phyloP scores from a whole-genome alignment of 2,797 vertebrate species.

The Phylloscopus collybita region DNA sequence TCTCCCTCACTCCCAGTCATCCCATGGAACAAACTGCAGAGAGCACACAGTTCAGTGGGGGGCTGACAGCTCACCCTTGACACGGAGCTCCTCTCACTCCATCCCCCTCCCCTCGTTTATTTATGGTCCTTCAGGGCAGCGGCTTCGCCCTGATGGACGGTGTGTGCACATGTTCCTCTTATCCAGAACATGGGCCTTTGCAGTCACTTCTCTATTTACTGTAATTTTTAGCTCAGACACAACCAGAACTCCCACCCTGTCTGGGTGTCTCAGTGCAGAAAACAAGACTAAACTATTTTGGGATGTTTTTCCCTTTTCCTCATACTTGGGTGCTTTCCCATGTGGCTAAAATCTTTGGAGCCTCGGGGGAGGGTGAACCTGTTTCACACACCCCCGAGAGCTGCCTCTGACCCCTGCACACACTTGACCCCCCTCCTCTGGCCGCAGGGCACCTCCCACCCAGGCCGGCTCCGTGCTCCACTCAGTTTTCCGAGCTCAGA shows the following conservation, averaged over 20 bases:
- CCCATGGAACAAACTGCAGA: background rate
- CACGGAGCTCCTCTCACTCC: background rate
- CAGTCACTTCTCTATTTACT: slow-evolving; percentile 66
- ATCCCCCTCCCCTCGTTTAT: background rate
- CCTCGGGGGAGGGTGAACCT: slow-evolving; percentile 60
- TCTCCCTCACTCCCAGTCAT: background rate
- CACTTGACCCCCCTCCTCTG: slow-evolving; percentile 37
- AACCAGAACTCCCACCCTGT: slow-evolving; percentile 76
- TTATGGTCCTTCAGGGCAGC: background rate
- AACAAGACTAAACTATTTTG: slow-evolving; percentile 77
- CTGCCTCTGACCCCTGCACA: background rate
- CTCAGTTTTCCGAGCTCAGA: background rate
- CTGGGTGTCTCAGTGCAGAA: slow-evolving; percentile 69
- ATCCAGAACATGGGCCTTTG: slow-evolving; percentile 52
- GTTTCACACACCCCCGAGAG: background rate
- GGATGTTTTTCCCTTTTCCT: slow-evolving; percentile 74
- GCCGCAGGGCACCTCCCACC: background rate
- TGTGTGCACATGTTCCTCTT: slow-evolving; percentile 21
- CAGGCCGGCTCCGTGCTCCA: accelerated
- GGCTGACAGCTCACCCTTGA: background rate
- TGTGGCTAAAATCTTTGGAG: slow-evolving; percentile 54
- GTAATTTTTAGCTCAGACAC: slow-evolving; percentile 75
- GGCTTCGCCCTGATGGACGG: background rate
- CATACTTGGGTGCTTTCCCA: slow-evolving; percentile 77
- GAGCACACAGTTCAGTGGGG: background rate